A percentile compares a stretch with the other conserved stretches of the same genome.
Evolutionary conservation across 2,888 invertebrate genomes (phyloP).

Genomic region (Perizoma flavofasciatum): DNA sequence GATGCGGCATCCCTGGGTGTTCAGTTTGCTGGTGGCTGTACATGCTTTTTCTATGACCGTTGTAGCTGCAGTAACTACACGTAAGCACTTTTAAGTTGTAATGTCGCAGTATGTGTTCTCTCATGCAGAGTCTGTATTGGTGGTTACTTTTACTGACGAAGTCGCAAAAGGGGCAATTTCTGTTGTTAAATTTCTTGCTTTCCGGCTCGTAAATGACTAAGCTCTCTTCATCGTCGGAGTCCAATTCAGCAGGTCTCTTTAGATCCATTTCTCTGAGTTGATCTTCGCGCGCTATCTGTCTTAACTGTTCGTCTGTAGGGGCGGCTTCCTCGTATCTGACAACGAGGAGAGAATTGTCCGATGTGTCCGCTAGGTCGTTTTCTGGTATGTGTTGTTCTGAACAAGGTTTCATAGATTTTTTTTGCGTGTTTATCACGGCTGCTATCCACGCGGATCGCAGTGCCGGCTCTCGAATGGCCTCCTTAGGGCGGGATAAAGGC

Average conservation of each 20-base stretch:
- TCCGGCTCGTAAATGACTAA: constrained; percentile 57
- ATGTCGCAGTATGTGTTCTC: constrained; percentile 73
- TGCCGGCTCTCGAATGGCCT: constrained; percentile 55
- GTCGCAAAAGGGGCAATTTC: constrained; percentile 60
- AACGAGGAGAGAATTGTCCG: constrained; percentile 61
- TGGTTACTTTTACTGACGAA: constrained; percentile 20
- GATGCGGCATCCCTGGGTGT: constrained; percentile 52
- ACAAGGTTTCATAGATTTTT: constrained; percentile 44
- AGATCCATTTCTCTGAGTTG: constrained; percentile 15
- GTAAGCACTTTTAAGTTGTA: constrained; percentile 69
- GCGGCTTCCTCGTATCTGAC: constrained; percentile 65
- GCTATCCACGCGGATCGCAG: constrained; percentile 61
- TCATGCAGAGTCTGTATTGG: constrained; percentile 44
- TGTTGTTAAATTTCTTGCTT: constrained; percentile 22
- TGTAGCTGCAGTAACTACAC: constrained; percentile 69
- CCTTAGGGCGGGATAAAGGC: constrained; percentile 51
- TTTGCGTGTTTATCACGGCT: constrained; percentile 54
- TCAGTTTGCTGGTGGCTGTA: constrained; percentile 52
- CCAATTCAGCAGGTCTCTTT: constrained; percentile 38
- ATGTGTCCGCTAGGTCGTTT: constrained; percentile 15
- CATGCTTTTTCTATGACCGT: constrained; percentile 52
- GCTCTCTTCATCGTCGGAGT: constrained; percentile 62
- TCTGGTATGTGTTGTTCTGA: constrained; percentile 10
- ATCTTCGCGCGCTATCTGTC: constrained; percentile 6
- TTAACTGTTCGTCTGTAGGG: constrained; percentile 50